Base-by-base conservation (phyloP, 1,140 invertebrate genomes). In the Brachionus asplanchnoidis region DNA sequence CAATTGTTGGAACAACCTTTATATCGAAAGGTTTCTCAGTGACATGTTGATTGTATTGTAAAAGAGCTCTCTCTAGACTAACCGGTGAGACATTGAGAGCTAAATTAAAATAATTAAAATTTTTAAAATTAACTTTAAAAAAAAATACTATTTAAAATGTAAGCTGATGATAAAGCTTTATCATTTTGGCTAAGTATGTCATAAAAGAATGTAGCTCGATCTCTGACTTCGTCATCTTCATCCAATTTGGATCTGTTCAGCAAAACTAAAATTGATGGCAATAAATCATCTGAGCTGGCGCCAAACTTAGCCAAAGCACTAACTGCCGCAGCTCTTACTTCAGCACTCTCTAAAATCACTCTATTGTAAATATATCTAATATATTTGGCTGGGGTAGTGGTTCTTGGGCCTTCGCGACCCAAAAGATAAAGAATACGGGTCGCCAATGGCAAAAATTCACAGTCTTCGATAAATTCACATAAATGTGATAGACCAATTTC, bases 401-500 rank as follows among this genome's bases (percentile, higher is more conserved):
- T 97, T 75, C 94, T 94, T 0, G 97, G 97, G 0, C 97, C 97
- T 91, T 99, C 97, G 85, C 95, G 94, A 6, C 97, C 97, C 1
- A 99, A 91, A n/a, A 99, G 91, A 91, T 99, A 95, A 4, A 99
- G 91, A 86, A 99, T 99, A 28, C 95, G 92, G 3, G 99, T 97
- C n/a, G 97, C 97, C 60, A 99, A 91, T 80, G 95, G 95, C 0
- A 95, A 95, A 88, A 99, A 97, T 87, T 99, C 98, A 90, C 98
- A 99, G 90, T 99, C 98, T 88, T 99, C 98, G 87, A 99, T 99
- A 88, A 99, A 99, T 89, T 99, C 98, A 88, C 98, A 99, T 0
- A 99, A 90, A 91, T 99, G 97, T 3, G 96, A 95, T 3, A 99
- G 89, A 1, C 97, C 93, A 92, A 95, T 94, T 90, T 99, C 97